Conservation (phyloP, 1,140 invertebrate species). For the Hydropsyche tenuis region DNA sequence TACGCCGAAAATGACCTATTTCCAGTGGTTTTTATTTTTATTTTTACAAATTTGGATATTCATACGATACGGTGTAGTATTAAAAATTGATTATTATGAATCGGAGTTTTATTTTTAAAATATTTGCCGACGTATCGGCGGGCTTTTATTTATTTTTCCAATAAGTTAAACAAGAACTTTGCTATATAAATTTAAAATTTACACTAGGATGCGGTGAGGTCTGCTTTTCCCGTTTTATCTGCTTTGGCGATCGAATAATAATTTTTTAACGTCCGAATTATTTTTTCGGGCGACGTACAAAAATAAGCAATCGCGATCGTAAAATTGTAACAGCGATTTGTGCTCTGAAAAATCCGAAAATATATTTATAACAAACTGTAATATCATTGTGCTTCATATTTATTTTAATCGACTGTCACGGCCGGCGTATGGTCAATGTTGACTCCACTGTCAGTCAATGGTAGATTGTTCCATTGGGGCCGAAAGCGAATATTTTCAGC, state of each 20-base stretch:
- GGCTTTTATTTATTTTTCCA: too few species aligned
- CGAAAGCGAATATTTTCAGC: not conserved
- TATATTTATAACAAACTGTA: too few species aligned
- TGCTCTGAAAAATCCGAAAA: not conserved
- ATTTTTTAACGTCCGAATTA: not conserved
- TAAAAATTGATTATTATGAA: too few species aligned
- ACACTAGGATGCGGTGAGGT: not conserved
- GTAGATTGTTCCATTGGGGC: not conserved
- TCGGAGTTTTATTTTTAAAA: too few species aligned
- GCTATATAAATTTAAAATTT: not conserved
- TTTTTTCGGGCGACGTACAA: not conserved
- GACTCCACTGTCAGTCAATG: constrained; percentile 12
- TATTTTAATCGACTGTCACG: not conserved
- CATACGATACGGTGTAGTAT: too few species aligned
- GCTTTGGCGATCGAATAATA: constrained; percentile 6
- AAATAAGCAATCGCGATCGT: constrained; percentile 17
- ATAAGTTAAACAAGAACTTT: too few species aligned
- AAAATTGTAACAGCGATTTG: constrained; percentile 1
- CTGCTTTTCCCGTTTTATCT: not conserved
- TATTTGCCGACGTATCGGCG: too few species aligned
- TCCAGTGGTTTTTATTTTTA: not conserved
- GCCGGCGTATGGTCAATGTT: constrained; percentile 12
- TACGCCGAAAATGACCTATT: not conserved
- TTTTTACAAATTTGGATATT: not conserved
- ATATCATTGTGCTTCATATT: too few species aligned